Base-by-base conservation (phyloP, 1,140 invertebrate species). In the Periplaneta americana region DNA sequence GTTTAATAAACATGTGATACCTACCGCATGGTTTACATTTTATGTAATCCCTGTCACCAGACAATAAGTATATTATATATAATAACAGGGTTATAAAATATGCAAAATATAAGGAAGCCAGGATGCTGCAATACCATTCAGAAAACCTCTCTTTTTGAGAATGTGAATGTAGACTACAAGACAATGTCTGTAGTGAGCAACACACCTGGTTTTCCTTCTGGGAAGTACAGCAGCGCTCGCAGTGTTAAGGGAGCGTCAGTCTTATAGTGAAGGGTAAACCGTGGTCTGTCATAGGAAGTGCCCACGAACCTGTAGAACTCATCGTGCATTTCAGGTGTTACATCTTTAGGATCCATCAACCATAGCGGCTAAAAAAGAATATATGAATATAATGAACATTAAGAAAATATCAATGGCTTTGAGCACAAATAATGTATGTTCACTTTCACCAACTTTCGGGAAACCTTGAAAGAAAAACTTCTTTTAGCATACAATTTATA, bases 231-330 rank as follows among this genome's bases (percentile, higher is more conserved):
- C 3, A 99, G 88, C 17, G 97, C 95, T 83, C 96, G 91, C 28
- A 99, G 96, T 85, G 95, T 97, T 0, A 99, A 85, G 0, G 98
- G 98, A 11, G 94, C 97, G 87, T 99, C 98, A 0, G 97, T 92
- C 84, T 87, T 94, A 85, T 97, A 97, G 88, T 98, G 96, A 11
- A 97, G 87, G 1, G 91, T 93, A 85, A 95, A 97, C 78, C 95
- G 90, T 1, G 97, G 97, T 66, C 92, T 91, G 86, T 98, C 97
- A 85, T 94, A 97, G 80, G 94, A 91, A 85, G 96, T 96, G 81
- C 93, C 92, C 35, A 98, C 93, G 86, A 96, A 98, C 83, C 94
- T 92, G 86, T 96, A 97, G 87, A 99, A 99, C 84, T 98, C 96
- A 39, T 93, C 91, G 85, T 99, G 98, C 88, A 98, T 94, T 79